Base-by-base conservation (phyloP, 2,888 invertebrate species). In the Hoplodrina ambigua region DNA sequence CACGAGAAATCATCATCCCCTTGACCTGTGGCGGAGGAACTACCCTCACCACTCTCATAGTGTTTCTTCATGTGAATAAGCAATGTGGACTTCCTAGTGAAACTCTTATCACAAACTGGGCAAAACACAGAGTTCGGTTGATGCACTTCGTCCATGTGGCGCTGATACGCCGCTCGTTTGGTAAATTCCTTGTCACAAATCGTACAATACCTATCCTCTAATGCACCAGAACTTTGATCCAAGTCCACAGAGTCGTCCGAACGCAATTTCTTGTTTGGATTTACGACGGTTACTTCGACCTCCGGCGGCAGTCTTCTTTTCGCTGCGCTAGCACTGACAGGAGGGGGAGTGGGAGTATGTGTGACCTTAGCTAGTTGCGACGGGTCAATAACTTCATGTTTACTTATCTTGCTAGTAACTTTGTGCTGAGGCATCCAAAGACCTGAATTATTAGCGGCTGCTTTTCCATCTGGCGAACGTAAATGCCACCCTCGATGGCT, bases 401-500 rank as follows among this genome's bases (percentile, higher is more conserved):
- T 96, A 78, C 96, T 96, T 30, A 96, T 93, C 85, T 96, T 96
- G 78, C 90, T 95, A 11, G 96, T 96, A 20, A 96, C 96, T 87
- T 96, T 96, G 80, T 95, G 94, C 79, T 96, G 96, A 4, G 96
- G 96, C 96, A 96, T 96, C 96, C 96, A 96, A 4, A 96, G 90
- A 0, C 96, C 96, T 37, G 92, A 90, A 69, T 96, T 96, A 73
- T 96, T 96, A 8, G 96, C 96, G 20, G 96, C 96, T 49, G 96
- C 96, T 86, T 96, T 96, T 4, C 96, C 94, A 78, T 96, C 95
- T 4, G 96, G 96, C 1, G 97, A 96, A 30, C 97, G 96, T 69
- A 97, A 94, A 86, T 97, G 97, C 95, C 97, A 97, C 13, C 97
- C 97, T 59, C 97, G 94, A 88, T 97, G 97, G 79, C 97, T 97